Evolutionary conservation across 1,140 invertebrate genomes (phyloP), one percentile per base, ranked within the genome.

Genomic region (Lysiphlebus fabarum): DNA sequence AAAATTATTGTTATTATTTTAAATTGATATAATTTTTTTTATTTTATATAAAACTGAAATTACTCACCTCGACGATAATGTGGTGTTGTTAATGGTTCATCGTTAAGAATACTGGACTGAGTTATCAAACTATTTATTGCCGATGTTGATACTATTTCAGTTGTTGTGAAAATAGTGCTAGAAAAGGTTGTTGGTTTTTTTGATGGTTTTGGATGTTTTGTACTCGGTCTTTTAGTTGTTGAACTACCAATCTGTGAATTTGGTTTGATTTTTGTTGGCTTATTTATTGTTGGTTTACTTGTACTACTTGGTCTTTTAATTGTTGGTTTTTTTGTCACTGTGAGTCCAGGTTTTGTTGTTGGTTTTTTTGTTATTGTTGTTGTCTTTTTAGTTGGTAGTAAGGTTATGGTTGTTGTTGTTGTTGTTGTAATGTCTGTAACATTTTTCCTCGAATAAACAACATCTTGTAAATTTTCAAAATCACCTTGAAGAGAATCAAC

Each of bases 401-500:
- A 78, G 6, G 62, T 67, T 10, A 67, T 62, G 62, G 10, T 11
- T 11, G 12, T 38, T 12, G 17, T 26, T 26, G 4, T 26, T 26
- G 17, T 26, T 26, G 2, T 4, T 8, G 64, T 45, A 6, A 62
- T n/a, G 1, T 71, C n/a, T 45, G 68, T 67, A 1, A 67, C 61
- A 54, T 82, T 85, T n/a, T 80, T 81, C 14, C 80, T 80, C 44
- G 82, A 84, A 64, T 86, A 82, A 5, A 92, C 86, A 44, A 92
- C 85, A 62, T 91, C 89, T 62, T 90, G 88, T 10, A 92, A 69
- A 53, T 88, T 87, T 62, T 90, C 84, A 68, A 93, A 92, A 26
- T 90, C 90, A 11, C 85, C 88, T 74, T 91, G 88, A 2, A 93
- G 75, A 14, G 89, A 90, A 61, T 90, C 84, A 7, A 92, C 89